phyloP scores from a whole-genome alignment of 2,113 vertebrate species.

The Rhynchopsitta pachyrhyncha region DNA sequence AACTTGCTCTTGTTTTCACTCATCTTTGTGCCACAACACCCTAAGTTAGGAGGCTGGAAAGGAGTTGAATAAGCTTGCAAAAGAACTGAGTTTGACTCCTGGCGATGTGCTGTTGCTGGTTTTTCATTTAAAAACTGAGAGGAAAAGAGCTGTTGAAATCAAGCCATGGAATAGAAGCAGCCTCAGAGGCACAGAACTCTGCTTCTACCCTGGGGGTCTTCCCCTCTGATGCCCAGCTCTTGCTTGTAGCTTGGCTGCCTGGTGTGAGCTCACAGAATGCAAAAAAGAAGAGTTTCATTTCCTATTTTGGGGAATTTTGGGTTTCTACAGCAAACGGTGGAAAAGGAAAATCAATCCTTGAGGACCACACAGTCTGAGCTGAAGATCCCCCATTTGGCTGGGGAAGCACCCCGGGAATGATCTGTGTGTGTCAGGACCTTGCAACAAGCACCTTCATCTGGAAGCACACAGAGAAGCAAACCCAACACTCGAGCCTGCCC shows the following conservation, averaged over 20 bases:
- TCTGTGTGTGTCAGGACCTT: fast-evolving
- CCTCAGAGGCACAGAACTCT: not conserved
- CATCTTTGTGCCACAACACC: not conserved
- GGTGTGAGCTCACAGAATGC: not conserved
- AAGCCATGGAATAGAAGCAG: not conserved
- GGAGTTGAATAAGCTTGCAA: not conserved
- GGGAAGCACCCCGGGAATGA: not conserved
- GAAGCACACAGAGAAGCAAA: not conserved
- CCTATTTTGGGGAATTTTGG: not conserved
- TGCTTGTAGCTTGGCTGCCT: not conserved
- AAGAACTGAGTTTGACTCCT: not conserved
- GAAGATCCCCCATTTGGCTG: not conserved
- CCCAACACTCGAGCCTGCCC: fast-evolving
- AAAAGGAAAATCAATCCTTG: not conserved
- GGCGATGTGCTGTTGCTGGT: fast-evolving
- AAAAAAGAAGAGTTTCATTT: too few relatives aligned
- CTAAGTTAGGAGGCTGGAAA: not conserved
- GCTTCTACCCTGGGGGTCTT: not conserved
- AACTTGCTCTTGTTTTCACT: fast-evolving
- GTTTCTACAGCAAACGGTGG: not conserved
- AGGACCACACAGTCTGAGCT: not conserved
- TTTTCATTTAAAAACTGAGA: not conserved
- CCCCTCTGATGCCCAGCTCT: not conserved
- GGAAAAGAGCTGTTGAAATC: not conserved
- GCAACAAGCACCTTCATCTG: not conserved